Evolutionary conservation across 2,797 vertebrate species (phyloP).

Genomic region (Sphaeramia orbicularis): DNA sequence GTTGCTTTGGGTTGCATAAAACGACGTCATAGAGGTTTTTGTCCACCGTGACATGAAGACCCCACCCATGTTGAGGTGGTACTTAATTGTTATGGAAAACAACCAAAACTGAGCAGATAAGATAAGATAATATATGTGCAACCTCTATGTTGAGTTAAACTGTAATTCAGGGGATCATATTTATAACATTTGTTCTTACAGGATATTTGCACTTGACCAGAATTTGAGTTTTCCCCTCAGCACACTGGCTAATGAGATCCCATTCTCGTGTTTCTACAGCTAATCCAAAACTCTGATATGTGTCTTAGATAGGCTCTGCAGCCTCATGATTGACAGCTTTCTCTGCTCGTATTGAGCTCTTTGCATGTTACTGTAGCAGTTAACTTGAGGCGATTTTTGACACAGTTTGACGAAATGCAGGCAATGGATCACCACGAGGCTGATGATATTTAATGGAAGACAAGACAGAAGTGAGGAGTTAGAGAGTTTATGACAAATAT

Average conservation of each 20-base stretch:
- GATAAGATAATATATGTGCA: no score
- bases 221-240: constrained; percentile 13
- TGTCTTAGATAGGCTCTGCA: constrained; percentile 27
- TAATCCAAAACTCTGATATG: neutral
- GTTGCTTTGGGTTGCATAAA: no score
- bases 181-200: no score
- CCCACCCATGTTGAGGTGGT: no score
- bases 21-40: no score
- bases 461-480: neutral
- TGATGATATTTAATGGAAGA: constrained; percentile 49
- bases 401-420: constrained; percentile 51
- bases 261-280: neutral
- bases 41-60: no score
- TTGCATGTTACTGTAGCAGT: constrained; percentile 18
- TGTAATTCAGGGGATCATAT: no score
- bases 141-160: no score
- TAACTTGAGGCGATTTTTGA: constrained; percentile 49
- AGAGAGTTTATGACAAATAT: constrained; percentile 23
- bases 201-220: no score
- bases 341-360: constrained; percentile 43
- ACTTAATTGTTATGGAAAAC: no score
- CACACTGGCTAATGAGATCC: constrained; percentile 4
- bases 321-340: constrained; percentile 55
- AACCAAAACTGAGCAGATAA: no score
- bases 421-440: constrained; percentile 29